Conservation (phyloP, 2,797 vertebrate species). For the Microctenopoma stevenorrisi region DNA sequence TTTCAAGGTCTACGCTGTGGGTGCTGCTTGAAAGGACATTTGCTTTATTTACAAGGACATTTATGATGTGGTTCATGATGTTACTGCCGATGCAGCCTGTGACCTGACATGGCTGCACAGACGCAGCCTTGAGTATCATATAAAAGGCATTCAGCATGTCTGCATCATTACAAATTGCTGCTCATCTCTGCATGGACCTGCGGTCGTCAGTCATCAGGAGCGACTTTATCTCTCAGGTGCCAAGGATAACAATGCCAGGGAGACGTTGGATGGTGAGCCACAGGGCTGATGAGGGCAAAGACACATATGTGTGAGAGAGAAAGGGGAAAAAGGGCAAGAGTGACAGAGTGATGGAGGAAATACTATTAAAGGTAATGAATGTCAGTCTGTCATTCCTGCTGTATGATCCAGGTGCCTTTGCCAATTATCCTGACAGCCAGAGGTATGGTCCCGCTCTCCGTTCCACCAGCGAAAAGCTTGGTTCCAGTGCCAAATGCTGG, state of each 20-base stretch:
- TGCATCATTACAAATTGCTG: constrained; percentile 66
- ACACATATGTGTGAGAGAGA: constrained; percentile 38
- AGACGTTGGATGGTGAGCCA: constrained; percentile 59
- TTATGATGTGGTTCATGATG: constrained; percentile 66
- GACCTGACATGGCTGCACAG: constrained; percentile 64
- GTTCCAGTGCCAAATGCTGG: constrained; percentile 56
- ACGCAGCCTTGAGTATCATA: constrained; percentile 71
- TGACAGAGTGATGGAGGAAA: constrained; percentile 68
- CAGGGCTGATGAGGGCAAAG: constrained; percentile 52
- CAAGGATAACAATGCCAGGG: constrained; percentile 71
- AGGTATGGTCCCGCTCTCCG: constrained; percentile 63
- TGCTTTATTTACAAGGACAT: constrained; percentile 79
- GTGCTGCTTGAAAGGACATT: constrained; percentile 54
- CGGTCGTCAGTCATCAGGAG: constrained; percentile 71
- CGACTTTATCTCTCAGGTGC: constrained; percentile 77
- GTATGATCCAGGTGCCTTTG: constrained; percentile 76
- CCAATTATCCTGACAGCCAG: constrained; percentile 79
- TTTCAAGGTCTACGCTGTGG: constrained; percentile 53
- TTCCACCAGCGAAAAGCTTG: constrained; percentile 54
- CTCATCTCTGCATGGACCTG: constrained; percentile 56
- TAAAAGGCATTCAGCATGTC: constrained; percentile 64
- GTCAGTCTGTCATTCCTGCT: constrained; percentile 72
- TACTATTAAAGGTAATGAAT: constrained; percentile 79
- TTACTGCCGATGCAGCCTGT: constrained; percentile 55
- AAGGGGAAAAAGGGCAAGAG: constrained; percentile 18